phyloP scores from a whole-genome alignment of 2,797 vertebrate species.

The Propithecus perrieri region DNA sequence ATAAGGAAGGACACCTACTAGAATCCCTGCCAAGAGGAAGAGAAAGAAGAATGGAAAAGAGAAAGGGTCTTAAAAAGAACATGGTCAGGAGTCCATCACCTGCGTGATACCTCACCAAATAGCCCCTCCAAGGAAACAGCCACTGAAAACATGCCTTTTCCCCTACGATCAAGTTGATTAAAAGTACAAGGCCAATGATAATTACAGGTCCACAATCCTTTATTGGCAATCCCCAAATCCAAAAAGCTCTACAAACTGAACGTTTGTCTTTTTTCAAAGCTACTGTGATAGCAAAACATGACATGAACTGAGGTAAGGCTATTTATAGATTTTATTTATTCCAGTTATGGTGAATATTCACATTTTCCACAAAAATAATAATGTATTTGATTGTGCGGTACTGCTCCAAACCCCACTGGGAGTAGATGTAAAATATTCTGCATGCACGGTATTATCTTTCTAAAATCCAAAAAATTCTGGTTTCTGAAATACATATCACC shows the following conservation, averaged over 20 bases:
- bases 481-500: constrained; percentile 48
- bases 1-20: constrained; percentile 28
- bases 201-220: constrained; percentile 48
- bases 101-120: constrained; percentile 27
- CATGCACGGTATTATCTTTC: background rate
- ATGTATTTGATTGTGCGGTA: background rate
- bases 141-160: background rate
- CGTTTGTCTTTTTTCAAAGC: background rate
- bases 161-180: constrained; percentile 47
- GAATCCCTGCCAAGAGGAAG: constrained; percentile 23
- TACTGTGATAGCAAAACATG: constrained; percentile 33
- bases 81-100: background rate
- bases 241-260: constrained; percentile 31
- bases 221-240: background rate
- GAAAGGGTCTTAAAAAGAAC: constrained; percentile 12
- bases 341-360: background rate
- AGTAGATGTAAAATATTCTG: background rate
- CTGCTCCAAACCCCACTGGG: background rate
- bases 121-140: constrained; percentile 40
- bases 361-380: constrained; percentile 46
- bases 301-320: background rate
- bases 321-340: constrained; percentile 27
- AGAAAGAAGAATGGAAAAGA: constrained; percentile 5
- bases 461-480: background rate
- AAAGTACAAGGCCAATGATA: constrained; percentile 50